Conservation (phyloP, 2,888 invertebrate genomes). For the Tupiocoris notatus region DNA sequence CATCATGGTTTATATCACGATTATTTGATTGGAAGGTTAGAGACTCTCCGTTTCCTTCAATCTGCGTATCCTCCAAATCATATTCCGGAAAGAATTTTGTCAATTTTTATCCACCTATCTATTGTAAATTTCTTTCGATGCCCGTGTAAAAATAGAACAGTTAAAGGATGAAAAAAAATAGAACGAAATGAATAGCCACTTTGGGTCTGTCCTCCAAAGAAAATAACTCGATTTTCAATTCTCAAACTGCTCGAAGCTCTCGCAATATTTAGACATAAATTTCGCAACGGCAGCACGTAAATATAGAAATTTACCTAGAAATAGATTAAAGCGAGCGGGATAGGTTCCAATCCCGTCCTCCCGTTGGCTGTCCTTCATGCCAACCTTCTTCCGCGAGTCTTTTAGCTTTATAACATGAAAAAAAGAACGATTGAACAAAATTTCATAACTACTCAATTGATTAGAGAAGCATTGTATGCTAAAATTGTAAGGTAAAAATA, state of each 20-base stretch:
- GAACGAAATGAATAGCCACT: not conserved
- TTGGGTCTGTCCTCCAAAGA: not conserved
- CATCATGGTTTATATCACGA: no score
- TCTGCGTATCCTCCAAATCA: no score
- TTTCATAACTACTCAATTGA: no score
- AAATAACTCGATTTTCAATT: not conserved
- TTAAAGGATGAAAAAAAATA: not conserved
- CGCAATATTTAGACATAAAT: slow-evolving; percentile 1
- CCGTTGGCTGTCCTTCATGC: not conserved
- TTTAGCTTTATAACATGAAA: no score
- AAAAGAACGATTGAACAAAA: no score
- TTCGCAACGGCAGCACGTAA: slow-evolving; percentile 4
- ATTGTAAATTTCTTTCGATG: no score
- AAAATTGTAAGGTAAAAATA: no score
- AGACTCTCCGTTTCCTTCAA: no score
- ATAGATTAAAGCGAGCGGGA: slow-evolving; percentile 11
- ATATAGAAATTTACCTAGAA: slow-evolving; percentile 11
- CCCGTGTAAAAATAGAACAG: not conserved
- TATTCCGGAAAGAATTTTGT: no score
- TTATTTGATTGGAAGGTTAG: no score
- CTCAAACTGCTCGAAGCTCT: not conserved
- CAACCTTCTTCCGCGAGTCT: not conserved
- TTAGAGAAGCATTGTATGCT: no score
- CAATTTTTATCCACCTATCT: no score
- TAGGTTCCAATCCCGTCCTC: not conserved